Evolutionary conservation across 2,888 invertebrate genomes (phyloP).

Genomic region (Melikaiella ostensackeni): DNA sequence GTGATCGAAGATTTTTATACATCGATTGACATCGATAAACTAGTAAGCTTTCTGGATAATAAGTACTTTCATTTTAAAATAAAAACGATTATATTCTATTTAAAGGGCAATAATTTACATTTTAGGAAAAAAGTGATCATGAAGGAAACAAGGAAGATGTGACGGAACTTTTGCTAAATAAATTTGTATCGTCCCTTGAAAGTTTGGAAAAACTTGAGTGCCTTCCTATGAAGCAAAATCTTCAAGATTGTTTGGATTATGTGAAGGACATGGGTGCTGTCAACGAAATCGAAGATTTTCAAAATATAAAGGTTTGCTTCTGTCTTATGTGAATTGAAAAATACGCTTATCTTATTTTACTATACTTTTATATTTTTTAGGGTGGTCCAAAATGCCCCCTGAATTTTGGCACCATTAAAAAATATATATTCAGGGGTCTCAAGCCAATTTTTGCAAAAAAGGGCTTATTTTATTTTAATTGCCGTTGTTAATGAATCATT

Average conservation of each 20-base stretch:
- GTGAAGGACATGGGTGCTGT: constrained; percentile 72
- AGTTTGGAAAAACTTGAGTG: constrained; percentile 68
- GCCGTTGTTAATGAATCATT: too few relatives aligned
- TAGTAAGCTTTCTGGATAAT: constrained; percentile 55
- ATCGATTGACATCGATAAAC: constrained; percentile 57
- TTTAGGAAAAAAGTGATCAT: constrained; percentile 1
- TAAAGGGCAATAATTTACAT: not conserved
- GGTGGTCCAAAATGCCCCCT: too few relatives aligned
- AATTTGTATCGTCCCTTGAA: constrained; percentile 63
- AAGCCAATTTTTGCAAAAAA: too few relatives aligned
- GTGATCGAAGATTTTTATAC: constrained; percentile 67
- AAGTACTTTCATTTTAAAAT: not conserved
- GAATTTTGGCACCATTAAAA: too few relatives aligned
- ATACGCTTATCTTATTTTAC: not conserved
- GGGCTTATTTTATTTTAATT: too few relatives aligned
- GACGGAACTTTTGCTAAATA: constrained; percentile 54
- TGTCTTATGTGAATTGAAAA: constrained; percentile 13
- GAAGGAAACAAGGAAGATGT: constrained; percentile 14
- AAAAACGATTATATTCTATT: constrained; percentile 3
- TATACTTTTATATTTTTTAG: constrained; percentile 23
- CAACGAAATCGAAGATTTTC: constrained; percentile 71
- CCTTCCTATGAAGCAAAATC: constrained; percentile 66
- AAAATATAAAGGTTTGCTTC: constrained; percentile 70
- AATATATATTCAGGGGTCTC: too few relatives aligned
- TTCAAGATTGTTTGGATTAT: constrained; percentile 69